These are phyloP conservation scores for Gastrophryne carolinensis DNA, from an alignment of 2,797 vertebrate species.

Conservation along the genomic window DNA sequence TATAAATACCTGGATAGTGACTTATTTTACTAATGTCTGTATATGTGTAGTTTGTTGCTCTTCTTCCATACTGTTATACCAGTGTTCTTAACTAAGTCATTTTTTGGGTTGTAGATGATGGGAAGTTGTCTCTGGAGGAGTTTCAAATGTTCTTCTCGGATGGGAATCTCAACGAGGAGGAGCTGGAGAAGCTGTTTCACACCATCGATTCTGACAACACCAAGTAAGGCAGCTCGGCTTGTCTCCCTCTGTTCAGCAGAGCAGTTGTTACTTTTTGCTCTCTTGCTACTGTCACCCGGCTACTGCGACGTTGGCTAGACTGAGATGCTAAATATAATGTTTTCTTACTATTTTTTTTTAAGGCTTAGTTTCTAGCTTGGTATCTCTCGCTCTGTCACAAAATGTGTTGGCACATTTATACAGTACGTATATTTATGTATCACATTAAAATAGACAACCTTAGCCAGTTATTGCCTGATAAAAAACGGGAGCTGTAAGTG, in stretches of 20 bases:
- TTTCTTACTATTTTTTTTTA: no score
- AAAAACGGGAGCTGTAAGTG: no score
- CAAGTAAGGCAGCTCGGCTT: constrained; percentile 74
- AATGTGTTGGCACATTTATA: no score
- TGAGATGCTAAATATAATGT: no score
- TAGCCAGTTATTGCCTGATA: no score
- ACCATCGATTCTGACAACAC: constrained; percentile 97
- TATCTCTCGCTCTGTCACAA: background rate
- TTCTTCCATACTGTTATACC: background rate
- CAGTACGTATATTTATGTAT: no score
- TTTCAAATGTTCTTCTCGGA: constrained; percentile 98
- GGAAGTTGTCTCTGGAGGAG: constrained; percentile 94
- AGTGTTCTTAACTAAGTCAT: background rate
- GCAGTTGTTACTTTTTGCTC: background rate
- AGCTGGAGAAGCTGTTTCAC: constrained; percentile 94
- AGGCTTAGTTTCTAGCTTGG: no score
- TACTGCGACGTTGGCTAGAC: background rate
- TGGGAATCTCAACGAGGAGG: constrained; percentile 89
- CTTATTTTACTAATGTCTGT: background rate
- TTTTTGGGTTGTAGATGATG: constrained; percentile 85
- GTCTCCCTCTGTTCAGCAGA: background rate
- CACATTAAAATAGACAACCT: no score
- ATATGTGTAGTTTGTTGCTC: background rate
- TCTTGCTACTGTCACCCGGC: background rate
- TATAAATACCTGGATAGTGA: background rate